These are phyloP conservation scores for Poecilus cupreus DNA, from an alignment of 2,888 invertebrate genomes.

Conservation along the genomic window DNA sequence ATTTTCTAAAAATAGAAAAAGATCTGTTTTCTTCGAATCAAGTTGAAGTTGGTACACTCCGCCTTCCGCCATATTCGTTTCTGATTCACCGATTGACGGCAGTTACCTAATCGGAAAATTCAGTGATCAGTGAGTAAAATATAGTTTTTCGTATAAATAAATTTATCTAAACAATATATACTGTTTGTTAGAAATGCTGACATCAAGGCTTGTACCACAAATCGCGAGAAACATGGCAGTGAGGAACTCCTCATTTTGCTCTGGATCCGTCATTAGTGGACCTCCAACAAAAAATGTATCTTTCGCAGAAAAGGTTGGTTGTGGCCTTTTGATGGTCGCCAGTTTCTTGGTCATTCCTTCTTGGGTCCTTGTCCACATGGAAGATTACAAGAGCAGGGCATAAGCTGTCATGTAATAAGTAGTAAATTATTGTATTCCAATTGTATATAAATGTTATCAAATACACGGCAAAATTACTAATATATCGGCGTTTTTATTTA, in stretches of 20 bases:
- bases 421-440: conserved; percentile 54
- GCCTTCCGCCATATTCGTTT: not conserved
- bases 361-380: conserved; percentile 69
- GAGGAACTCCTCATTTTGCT: conserved; percentile 8
- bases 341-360: conserved; percentile 67
- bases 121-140: conserved; percentile 22
- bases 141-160: not conserved
- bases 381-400: conserved; percentile 67
- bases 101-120: conserved; percentile 33
- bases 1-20: not conserved
- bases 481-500: not conserved
- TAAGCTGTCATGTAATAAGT: conserved; percentile 17
- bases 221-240: conserved; percentile 16
- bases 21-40: not conserved
- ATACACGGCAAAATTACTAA: not conserved
- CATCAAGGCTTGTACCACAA: conserved; percentile 10
- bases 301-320: conserved; percentile 67
- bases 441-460: conserved; percentile 39
- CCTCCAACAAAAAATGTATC: conserved; percentile 68
- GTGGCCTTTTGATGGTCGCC: conserved; percentile 66
- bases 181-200: conserved; percentile 20
- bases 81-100: not conserved
- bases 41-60: conserved; percentile 15
- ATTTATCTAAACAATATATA: not conserved
- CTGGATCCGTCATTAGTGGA: conserved; percentile 65